Conservation (phyloP, 2,113 vertebrate species). For the Pygoscelis antarcticus region DNA sequence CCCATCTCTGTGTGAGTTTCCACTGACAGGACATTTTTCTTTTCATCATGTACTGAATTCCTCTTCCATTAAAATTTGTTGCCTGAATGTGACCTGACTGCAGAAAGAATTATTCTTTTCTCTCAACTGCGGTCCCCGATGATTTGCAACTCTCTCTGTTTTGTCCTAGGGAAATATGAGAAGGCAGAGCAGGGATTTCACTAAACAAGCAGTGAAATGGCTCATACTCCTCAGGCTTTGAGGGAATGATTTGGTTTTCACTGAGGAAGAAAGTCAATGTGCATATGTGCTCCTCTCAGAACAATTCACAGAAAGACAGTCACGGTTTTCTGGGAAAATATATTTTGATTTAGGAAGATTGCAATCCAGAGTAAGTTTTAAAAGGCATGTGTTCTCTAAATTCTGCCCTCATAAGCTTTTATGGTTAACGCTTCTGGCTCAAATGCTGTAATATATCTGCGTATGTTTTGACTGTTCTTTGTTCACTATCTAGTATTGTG, state of each 20-base stretch:
- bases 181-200: background rate
- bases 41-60: constrained; percentile 28
- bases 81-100: constrained; percentile 31
- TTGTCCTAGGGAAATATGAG: background rate
- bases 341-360: background rate
- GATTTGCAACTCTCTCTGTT: background rate
- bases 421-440: background rate
- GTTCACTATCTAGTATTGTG: background rate
- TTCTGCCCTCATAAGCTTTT: background rate
- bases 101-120: background rate
- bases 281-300: background rate
- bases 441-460: background rate
- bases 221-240: background rate
- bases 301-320: background rate
- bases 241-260: background rate
- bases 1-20: background rate
- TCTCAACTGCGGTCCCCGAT: background rate
- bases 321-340: background rate
- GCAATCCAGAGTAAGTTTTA: background rate
- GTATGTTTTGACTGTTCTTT: background rate
- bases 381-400: background rate
- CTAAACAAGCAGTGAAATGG: background rate
- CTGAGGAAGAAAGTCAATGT: background rate
- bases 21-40: constrained; percentile 28
- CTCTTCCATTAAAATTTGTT: constrained; percentile 5